Conservation (phyloP, 2,797 vertebrate species). For the Hyperoplus immaculatus region DNA sequence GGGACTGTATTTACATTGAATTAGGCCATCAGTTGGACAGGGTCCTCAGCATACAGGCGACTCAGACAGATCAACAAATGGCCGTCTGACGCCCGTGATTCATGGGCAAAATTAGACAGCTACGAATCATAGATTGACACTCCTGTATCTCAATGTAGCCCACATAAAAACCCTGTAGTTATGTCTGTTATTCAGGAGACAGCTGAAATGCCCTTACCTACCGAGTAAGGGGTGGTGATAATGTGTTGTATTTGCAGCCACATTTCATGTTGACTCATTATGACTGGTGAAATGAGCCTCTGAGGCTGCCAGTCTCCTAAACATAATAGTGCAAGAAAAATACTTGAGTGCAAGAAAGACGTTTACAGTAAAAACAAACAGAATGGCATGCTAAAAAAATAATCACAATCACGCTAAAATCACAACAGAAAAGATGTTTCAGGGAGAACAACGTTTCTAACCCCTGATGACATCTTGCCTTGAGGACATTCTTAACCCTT, state of each 20-base stretch:
- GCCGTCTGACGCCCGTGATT: constrained; percentile 58
- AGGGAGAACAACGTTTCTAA: too few species aligned
- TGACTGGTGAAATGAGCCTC: not conserved
- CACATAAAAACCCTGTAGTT: constrained; percentile 20
- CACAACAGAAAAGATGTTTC: too few species aligned
- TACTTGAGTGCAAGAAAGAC: too few species aligned
- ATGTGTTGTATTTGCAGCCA: not conserved
- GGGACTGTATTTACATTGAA: constrained; percentile 74
- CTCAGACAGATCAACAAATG: constrained; percentile 70
- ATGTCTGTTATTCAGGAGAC: constrained; percentile 5
- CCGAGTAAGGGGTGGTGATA: not conserved
- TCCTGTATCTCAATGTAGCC: constrained; percentile 40
- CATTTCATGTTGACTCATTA: not conserved
- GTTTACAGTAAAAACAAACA: too few species aligned
- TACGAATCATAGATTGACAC: constrained; percentile 68
- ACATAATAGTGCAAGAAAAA: not conserved
- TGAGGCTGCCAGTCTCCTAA: not conserved
- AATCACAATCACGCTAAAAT: too few species aligned
- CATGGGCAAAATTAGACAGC: constrained; percentile 71
- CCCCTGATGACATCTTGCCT: too few species aligned
- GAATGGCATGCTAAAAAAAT: too few species aligned
- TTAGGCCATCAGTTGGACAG: constrained; percentile 71
- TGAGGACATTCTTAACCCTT: too few species aligned
- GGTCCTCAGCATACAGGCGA: constrained; percentile 57
- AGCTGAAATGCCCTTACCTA: not conserved